A percentile compares a stretch with the other conserved stretches of the same genome.
phyloP scores from a whole-genome alignment of 2,113 vertebrate species.

The Antechinus stuartii region DNA sequence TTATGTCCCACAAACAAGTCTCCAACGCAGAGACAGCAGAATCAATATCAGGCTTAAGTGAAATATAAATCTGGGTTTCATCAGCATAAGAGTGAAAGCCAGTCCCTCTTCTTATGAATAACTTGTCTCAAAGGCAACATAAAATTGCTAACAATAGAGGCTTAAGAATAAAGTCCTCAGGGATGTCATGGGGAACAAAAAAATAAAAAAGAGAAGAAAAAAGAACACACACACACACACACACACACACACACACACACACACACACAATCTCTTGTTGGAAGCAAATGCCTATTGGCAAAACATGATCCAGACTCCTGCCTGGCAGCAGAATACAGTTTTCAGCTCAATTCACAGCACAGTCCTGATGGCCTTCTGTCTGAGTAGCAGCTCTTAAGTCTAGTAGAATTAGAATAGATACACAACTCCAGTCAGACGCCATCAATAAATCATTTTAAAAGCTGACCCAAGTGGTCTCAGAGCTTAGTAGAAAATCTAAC shows the following conservation, averaged over 20 bases:
- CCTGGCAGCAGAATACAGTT: neutral
- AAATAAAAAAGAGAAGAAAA: slow-evolving; percentile 33
- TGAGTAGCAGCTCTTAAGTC: neutral
- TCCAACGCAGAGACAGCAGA: slow-evolving; percentile 73
- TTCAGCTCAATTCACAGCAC: slow-evolving; percentile 42
- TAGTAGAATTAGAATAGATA: slow-evolving; percentile 32
- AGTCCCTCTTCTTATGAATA: slow-evolving; percentile 73
- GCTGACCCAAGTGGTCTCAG: slow-evolving; percentile 40
- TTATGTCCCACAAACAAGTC: slow-evolving; percentile 75
- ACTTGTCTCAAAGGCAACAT: slow-evolving; percentile 69
- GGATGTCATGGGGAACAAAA: slow-evolving; percentile 45
- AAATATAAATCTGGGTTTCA: slow-evolving; percentile 80
- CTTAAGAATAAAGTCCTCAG: slow-evolving; percentile 61
- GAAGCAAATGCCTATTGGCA: slow-evolving; percentile 40
- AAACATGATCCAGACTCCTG: neutral
- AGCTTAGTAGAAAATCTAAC: slow-evolving; percentile 60
- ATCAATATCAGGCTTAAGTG: slow-evolving; percentile 78
- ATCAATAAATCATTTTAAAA: slow-evolving; percentile 69
- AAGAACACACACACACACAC: slow-evolving; percentile 2
- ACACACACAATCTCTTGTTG: neutral
- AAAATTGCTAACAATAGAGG: slow-evolving; percentile 68
- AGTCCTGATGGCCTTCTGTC: slow-evolving; percentile 25
- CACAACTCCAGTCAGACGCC: slow-evolving; percentile 36
- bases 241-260: neutral
- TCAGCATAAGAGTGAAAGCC: slow-evolving; percentile 76